Conservation (phyloP, 2,797 vertebrate species). For the Cottoperca gobio region DNA sequence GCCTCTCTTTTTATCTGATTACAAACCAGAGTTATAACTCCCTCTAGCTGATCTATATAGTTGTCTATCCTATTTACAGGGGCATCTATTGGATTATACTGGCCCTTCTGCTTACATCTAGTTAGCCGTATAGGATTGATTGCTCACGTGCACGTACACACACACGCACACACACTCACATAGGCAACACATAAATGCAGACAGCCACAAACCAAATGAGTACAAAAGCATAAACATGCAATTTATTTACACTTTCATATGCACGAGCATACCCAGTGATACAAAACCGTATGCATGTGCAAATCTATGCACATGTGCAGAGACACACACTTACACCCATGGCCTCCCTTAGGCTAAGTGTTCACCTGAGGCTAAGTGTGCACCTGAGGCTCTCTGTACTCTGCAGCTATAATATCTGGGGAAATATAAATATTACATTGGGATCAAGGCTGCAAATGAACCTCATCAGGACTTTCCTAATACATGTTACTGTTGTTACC, state of each 20-base stretch:
- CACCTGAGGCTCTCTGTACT: background rate
- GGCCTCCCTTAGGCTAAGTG: constrained; percentile 3
- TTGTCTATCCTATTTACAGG: constrained; percentile 67
- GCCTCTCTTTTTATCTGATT: constrained; percentile 66
- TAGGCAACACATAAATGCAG: background rate
- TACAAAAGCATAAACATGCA: background rate
- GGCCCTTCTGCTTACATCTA: constrained; percentile 58
- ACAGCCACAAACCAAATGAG: background rate
- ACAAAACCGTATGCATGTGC: background rate
- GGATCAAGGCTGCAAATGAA: background rate
- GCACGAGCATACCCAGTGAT: background rate
- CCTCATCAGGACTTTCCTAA: background rate
- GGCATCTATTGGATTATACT: constrained; percentile 62
- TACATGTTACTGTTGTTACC: background rate
- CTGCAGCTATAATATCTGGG: background rate
- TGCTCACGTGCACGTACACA: background rate
- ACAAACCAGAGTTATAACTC: constrained; percentile 64
- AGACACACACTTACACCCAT: background rate
- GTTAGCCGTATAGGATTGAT: constrained; percentile 60
- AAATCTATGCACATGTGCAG: background rate
- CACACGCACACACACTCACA: constrained; percentile 4
- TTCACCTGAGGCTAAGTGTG: constrained; percentile 1
- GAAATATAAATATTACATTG: constrained; percentile 17
- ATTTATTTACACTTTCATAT: background rate
- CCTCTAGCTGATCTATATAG: constrained; percentile 63